A percentile compares a stretch with the other conserved stretches of the same genome.
These are phyloP conservation scores for Micoletzkya japonica DNA, from an alignment of 2,888 invertebrate species.

Conservation along the genomic window DNA sequence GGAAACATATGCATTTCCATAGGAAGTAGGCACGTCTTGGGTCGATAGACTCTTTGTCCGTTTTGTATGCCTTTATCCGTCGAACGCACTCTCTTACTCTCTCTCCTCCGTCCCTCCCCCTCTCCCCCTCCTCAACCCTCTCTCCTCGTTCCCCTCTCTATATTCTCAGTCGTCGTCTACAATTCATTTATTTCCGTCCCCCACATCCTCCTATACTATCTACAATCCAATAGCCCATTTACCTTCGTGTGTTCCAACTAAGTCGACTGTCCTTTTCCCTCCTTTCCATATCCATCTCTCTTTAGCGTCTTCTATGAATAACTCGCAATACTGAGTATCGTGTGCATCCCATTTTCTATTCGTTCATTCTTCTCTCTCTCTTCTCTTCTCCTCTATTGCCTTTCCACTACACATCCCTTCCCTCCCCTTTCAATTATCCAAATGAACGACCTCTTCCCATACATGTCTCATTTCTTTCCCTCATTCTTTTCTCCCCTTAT, in stretches of 20 bases:
- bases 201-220: neutral
- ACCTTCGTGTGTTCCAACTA: no score
- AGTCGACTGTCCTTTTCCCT: no score
- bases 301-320: no score
- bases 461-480: no score
- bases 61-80: neutral
- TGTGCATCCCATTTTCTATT: no score
- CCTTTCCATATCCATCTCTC: no score
- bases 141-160: slow-evolving; percentile 1
- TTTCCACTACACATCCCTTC: neutral
- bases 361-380: slow-evolving; percentile 11
- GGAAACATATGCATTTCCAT: no score
- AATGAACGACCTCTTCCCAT: no score
- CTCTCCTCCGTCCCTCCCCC: neutral
- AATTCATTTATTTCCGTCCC: slow-evolving; percentile 2
- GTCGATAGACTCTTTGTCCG: neutral
- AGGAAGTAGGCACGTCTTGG: no score
- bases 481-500: neutral
- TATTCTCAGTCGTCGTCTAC: neutral
- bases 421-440: neutral
- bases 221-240: no score
- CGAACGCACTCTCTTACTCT: neutral
- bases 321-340: no score
- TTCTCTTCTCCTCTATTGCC: neutral
- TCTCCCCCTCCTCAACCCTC: neutral